phyloP scores from a whole-genome alignment of 2,797 vertebrate genomes.

The Oreonectes daqikongensis region DNA sequence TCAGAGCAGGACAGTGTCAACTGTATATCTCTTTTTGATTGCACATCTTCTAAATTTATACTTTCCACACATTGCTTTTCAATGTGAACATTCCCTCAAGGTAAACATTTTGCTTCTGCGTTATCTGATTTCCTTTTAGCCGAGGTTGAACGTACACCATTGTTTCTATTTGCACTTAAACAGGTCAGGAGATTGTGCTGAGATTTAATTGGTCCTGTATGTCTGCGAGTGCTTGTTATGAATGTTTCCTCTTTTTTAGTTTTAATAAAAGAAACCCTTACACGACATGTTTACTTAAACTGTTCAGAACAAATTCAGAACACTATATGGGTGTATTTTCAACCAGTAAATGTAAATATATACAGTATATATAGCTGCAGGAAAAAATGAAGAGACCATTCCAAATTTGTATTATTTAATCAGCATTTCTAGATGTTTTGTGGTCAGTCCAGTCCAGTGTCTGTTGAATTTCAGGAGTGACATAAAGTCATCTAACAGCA shows the following conservation, averaged over 20 bases:
- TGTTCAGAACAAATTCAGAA: not conserved
- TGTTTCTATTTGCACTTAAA: conserved; percentile 26
- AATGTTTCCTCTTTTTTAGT: not conserved
- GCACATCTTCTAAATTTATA: conserved; percentile 32
- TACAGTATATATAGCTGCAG: too few relatives aligned
- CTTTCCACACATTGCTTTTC: not conserved
- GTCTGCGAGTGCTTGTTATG: not conserved
- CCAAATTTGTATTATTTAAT: too few relatives aligned
- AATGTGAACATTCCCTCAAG: not conserved
- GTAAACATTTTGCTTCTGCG: conserved; percentile 34
- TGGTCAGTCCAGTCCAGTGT: too few relatives aligned
- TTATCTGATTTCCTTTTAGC: conserved; percentile 31
- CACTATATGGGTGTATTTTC: not conserved
- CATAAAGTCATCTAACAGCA: too few relatives aligned
- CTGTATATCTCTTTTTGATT: conserved; percentile 33
- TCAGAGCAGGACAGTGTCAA: conserved; percentile 40
- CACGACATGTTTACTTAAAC: not conserved
- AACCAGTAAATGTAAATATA: too few relatives aligned
- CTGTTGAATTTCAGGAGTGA: too few relatives aligned
- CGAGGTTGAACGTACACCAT: conserved; percentile 37
- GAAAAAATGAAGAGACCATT: too few relatives aligned
- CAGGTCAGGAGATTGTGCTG: conserved; percentile 21
- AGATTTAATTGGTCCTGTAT: conserved; percentile 12
- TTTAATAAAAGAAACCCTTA: not conserved
- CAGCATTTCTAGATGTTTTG: too few relatives aligned